phyloP scores from a whole-genome alignment of 2,888 invertebrate genomes.

The Microdon myrmicae region DNA sequence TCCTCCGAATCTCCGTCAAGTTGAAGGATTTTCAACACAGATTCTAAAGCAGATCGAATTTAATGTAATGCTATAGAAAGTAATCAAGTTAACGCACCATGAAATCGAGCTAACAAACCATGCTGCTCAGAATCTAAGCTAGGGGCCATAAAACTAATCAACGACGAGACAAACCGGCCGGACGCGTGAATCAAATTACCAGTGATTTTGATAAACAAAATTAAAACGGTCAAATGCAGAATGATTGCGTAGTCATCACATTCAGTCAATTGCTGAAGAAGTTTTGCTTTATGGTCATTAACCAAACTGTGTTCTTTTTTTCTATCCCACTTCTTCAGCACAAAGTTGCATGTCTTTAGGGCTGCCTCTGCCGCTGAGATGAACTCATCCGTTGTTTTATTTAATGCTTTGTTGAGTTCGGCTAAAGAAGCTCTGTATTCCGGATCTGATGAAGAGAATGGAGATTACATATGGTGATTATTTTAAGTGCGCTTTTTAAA shows the following conservation, averaged over 20 bases:
- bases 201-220: slow-evolving; percentile 83
- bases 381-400: slow-evolving; percentile 82
- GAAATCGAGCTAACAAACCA: slow-evolving; percentile 75
- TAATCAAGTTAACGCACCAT: slow-evolving; percentile 72
- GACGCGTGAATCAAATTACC: slow-evolving; percentile 91
- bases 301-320: slow-evolving; percentile 84
- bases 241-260: slow-evolving; percentile 82
- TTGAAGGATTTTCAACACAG: slow-evolving; percentile 73
- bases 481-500: not conserved
- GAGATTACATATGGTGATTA: not conserved
- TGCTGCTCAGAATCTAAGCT: slow-evolving; percentile 76
- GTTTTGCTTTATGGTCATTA: slow-evolving; percentile 81
- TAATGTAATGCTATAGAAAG: slow-evolving; percentile 11
- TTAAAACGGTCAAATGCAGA: slow-evolving; percentile 79
- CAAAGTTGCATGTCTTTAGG: slow-evolving; percentile 79
- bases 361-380: slow-evolving; percentile 78
- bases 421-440: slow-evolving; percentile 76
- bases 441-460: slow-evolving; percentile 66
- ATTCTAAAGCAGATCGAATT: slow-evolving; percentile 68
- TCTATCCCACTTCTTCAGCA: slow-evolving; percentile 88
- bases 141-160: slow-evolving; percentile 78
- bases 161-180: slow-evolving; percentile 88
- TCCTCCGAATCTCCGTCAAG: slow-evolving; percentile 68
- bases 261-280: slow-evolving; percentile 80
- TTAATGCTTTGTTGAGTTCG: slow-evolving; percentile 76